These are phyloP conservation scores for Dufourea novaeangliae DNA, from an alignment of 1,140 invertebrate genomes.

Conservation along the genomic window DNA sequence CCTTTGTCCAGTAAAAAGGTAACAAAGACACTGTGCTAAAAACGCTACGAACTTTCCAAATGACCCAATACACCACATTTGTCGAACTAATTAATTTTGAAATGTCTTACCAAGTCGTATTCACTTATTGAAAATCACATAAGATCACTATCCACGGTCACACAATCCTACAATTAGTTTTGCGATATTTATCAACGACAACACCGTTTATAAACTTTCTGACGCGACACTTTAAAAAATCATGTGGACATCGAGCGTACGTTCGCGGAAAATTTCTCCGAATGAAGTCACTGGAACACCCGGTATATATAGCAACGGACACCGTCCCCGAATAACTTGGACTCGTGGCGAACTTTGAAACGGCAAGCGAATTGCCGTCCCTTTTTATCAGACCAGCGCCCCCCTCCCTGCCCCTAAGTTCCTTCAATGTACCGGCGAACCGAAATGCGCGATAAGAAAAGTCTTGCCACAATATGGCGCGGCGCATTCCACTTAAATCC, in stretches of 20 bases:
- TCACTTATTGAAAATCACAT: too few relatives aligned
- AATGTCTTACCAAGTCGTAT: too few relatives aligned
- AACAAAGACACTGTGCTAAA: too few relatives aligned
- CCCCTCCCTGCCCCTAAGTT: conserved; percentile 31
- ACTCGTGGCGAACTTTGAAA: conserved; percentile 53
- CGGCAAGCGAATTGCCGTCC: conserved; percentile 55
- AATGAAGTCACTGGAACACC: not conserved
- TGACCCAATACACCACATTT: too few relatives aligned
- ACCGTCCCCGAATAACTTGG: conserved; percentile 38
- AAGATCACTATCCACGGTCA: too few relatives aligned
- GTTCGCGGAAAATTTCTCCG: not conserved
- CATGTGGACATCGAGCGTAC: not conserved
- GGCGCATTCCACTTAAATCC: conserved; percentile 57
- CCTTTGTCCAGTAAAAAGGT: too few relatives aligned
- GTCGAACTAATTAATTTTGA: too few relatives aligned
- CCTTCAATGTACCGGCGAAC: conserved; percentile 42
- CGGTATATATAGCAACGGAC: conserved; percentile 16
- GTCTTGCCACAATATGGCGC: conserved; percentile 51
- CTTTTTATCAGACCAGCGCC: conserved; percentile 57
- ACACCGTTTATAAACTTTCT: not conserved
- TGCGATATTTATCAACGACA: too few relatives aligned
- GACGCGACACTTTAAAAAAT: conserved; percentile 6
- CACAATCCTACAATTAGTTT: too few relatives aligned
- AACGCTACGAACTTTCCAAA: too few relatives aligned
- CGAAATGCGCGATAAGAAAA: conserved; percentile 61